Base-by-base conservation (phyloP, 2,113 vertebrate species). In the Heloderma charlesbogerti region DNA sequence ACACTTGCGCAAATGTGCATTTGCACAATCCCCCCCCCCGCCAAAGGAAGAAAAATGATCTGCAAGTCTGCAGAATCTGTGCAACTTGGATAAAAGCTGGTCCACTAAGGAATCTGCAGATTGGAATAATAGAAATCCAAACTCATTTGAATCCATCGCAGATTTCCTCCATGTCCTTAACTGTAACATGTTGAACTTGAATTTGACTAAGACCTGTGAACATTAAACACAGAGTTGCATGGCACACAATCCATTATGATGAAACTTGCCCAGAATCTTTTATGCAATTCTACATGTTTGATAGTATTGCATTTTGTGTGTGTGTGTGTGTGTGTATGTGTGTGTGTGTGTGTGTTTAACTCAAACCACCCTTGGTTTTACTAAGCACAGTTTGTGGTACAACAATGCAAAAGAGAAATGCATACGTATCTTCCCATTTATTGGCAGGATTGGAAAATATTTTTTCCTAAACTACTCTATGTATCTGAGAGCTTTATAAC, bases 401-500 rank as follows among this genome's bases (percentile, higher is more conserved):
- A 18, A 6, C 72, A 22, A 67, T 4, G 1, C 27, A 6, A 0
- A 7, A 29, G 91, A 88, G 90, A 90, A 67, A 1, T 1, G 29
- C 1, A 22, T 0, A 3, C 0, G 7, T 0, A 8, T 27, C 48
- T 29, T 57, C 54, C 72, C 34, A 31, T 78, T 92, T 2, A 0
- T 57, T 91, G 74, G 66, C n/a, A 86, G 34, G 22, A 40, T 6
- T 63, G 81, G 20, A 20, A 20, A 40, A 22, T 69, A 90, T 80
- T 45, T 29, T 88, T 1, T 0, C 48, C 37, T 0, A 66, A 87
- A 92, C 25, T 51, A 89, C 71, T 16, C 80, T 40, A 79, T 84
- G 90, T 91, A 91, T 27, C 45, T 40, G 16, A 86, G n/a, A 51
- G 34, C 82, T 92, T 91, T 74, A 40, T 90, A 81, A 40, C 43